Evolutionary conservation across 1,140 invertebrate species (phyloP).

Genomic region (Caerostris extrusa): DNA sequence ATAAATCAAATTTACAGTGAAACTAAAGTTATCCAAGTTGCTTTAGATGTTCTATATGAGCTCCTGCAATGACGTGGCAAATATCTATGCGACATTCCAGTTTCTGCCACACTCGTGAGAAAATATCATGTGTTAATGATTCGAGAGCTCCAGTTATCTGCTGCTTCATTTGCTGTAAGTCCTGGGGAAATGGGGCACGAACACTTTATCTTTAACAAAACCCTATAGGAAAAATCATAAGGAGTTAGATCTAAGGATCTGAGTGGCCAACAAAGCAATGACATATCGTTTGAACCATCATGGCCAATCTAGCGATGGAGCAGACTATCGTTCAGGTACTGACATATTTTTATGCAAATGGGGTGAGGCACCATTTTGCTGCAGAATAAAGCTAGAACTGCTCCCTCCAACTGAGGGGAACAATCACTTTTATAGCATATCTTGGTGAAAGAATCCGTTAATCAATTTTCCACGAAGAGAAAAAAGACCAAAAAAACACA

Average conservation of each 20-base stretch:
- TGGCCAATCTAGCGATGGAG: slow-evolving; percentile 79
- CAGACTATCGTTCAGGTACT: slow-evolving; percentile 70
- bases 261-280: slow-evolving; percentile 80
- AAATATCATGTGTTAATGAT: neutral
- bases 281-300: slow-evolving; percentile 78
- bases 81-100: slow-evolving; percentile 39
- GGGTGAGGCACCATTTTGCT: no score
- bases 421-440: no score
- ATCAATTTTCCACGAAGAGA: no score
- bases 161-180: slow-evolving; percentile 35
- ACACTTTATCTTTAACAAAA: slow-evolving; percentile 80
- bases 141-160: slow-evolving; percentile 20
- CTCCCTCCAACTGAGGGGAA: no score
- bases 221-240: slow-evolving; percentile 82
- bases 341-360: slow-evolving; percentile 54
- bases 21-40: slow-evolving; percentile 44
- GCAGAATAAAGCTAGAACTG: no score
- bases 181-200: slow-evolving; percentile 49
- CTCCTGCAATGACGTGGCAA: slow-evolving; percentile 23
- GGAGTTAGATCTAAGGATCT: slow-evolving; percentile 81
- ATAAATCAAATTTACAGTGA: neutral
- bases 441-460: no score
- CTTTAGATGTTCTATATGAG: slow-evolving; percentile 26
- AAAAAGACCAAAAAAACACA: no score
- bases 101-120: no score